These are phyloP conservation scores for Apis laboriosa DNA, from an alignment of 1,140 invertebrate species.

Conservation along the genomic window DNA sequence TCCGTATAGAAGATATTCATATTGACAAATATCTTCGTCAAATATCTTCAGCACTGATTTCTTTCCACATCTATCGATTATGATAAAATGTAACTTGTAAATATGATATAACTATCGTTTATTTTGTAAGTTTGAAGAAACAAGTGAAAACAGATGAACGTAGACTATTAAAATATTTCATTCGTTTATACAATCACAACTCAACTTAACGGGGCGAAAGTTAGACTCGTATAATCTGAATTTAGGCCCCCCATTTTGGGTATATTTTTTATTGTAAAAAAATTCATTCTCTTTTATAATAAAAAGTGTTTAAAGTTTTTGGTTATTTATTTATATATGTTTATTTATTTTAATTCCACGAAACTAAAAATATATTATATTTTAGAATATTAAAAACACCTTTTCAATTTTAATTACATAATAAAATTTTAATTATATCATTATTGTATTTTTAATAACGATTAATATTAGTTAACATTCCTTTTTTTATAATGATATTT, in stretches of 20 bases:
- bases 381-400: not conserved
- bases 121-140: not conserved
- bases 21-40: constrained; percentile 30
- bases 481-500: not conserved
- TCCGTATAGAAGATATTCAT: constrained; percentile 22
- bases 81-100: not conserved
- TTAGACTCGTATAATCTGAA: not conserved
- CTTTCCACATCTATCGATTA: not conserved
- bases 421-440: not conserved
- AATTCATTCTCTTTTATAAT: no score
- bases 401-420: not conserved
- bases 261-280: no score
- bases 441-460: not conserved
- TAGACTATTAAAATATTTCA: constrained; percentile 47
- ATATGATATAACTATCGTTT: not conserved
- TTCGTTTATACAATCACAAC: constrained; percentile 44
- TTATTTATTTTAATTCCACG: not conserved
- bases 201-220: constrained; percentile 30
- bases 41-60: constrained; percentile 48
- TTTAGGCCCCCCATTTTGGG: not conserved
- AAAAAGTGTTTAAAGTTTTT: no score
- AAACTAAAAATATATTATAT: not conserved
- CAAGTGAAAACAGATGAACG: constrained; percentile 27
- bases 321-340: not conserved
- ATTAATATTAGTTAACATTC: not conserved